Percentiles rank a stretch among this genome's conserved stretches.
phyloP scores from a whole-genome alignment of 37 sponge, comb jelly and placozoan species.

The Spongia lamella region DNA sequence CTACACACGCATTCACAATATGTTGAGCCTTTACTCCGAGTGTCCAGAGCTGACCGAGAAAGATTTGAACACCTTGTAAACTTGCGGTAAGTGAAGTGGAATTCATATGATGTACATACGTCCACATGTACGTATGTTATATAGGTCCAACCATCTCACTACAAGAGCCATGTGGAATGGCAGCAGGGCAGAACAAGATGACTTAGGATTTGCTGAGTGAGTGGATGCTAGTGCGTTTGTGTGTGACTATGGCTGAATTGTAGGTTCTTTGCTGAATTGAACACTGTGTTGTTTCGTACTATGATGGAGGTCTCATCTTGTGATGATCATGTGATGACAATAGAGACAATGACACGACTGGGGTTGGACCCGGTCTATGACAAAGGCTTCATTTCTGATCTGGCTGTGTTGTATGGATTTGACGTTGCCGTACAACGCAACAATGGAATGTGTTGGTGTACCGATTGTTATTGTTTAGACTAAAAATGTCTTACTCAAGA shows the following conservation, averaged over 20 bases:
- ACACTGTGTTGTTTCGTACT: constrained; percentile 60
- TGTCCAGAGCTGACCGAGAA: constrained; percentile 48
- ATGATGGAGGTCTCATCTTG: constrained; percentile 47
- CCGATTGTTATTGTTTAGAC: not conserved
- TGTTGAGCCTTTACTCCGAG: constrained; percentile 46
- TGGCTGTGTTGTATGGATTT: constrained; percentile 47
- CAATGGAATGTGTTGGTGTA: constrained; percentile 35
- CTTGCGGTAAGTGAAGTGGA: constrained; percentile 34
- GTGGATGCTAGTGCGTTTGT: too few relatives aligned
- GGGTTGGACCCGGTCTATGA: constrained; percentile 78
- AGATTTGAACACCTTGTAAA: constrained; percentile 50
- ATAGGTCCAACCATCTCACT: constrained; percentile 28
- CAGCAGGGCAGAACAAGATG: not conserved
- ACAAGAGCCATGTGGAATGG: not conserved
- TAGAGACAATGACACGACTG: constrained; percentile 54
- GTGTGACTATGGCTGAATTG: too few relatives aligned
- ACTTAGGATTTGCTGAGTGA: constrained; percentile 50
- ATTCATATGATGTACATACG: not conserved
- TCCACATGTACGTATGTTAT: not conserved
- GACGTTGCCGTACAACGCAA: constrained; percentile 66
- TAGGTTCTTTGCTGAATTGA: constrained; percentile 79
- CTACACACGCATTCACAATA: constrained; percentile 20
- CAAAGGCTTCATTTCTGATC: constrained; percentile 63
- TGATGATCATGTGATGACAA: constrained; percentile 65
- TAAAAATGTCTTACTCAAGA: too few relatives aligned